Evolutionary conservation across 2,797 vertebrate genomes (phyloP), one percentile per base, ranked within the genome.

Genomic region (Mormyrops attenuatus): DNA sequence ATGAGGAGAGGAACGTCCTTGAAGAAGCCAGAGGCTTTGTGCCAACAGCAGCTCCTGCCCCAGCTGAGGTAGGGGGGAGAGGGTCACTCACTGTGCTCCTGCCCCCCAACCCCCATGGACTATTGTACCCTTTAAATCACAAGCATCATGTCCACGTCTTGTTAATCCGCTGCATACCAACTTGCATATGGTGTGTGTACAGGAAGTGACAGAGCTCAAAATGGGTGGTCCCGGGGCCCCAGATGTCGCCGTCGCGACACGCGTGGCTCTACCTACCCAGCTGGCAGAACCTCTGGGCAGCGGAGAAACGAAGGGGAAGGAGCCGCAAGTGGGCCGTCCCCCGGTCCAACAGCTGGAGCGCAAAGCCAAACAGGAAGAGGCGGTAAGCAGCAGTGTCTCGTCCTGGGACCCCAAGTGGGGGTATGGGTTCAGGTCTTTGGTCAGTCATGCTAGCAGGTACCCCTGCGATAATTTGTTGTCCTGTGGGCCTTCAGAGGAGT

Each of bases 1-100:
- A 99, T 90, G 99, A 99, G 96, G 98, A 99, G 92, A 96, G 98
- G 92, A 98, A 98, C 90, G 95, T 99, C 91, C 95, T 99, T 69
- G 98, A 99, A 92, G 99, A 99, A 94, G 97, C 98, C 88, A 97
- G 96, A 94, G 96, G 96, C 85, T 99, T 97, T 80, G 94, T 96
- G 89, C 95, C 96, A 22, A 96, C 95, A 92, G 96, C 92, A 92
- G 84, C 26, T 86, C 57, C 85, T 13, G 9, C 38, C 13, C 9
- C 57, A n/a, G 34, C 55, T 13, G 55, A 89, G 89, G 89, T 88
- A 63, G 52, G 30, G 20, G 26, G 69, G 22, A 63, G n/a, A 13
- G 44, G 44, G 44, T 26, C 49, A 0, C 47, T 11, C 47, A 0
- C 9, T 38, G 7, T 85, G 49, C 20, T n/a, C 22, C 84, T 50